These are phyloP conservation scores for Lepidurus apus DNA, from an alignment of 1,140 invertebrate genomes.

Conservation along the genomic window DNA sequence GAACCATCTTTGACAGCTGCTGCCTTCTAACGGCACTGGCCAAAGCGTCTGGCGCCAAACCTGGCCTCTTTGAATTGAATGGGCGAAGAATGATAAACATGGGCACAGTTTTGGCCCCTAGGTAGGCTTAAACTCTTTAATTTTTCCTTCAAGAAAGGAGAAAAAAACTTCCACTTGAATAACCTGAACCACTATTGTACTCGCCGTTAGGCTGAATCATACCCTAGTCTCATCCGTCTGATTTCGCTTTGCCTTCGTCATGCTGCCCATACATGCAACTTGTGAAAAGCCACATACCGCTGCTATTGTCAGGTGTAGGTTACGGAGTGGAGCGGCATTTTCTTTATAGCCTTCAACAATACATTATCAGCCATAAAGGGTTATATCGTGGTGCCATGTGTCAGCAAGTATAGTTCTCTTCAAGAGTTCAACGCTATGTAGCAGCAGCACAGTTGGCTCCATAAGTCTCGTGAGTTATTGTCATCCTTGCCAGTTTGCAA, in stretches of 20 bases:
- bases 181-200: neutral
- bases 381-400: neutral
- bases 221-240: neutral
- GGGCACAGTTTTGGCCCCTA: neutral
- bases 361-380: neutral
- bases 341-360: conserved; percentile 2
- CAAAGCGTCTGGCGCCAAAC: neutral
- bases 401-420: conserved; percentile 19
- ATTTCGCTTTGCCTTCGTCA: neutral
- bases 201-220: neutral
- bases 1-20: neutral
- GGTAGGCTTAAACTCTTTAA: no score
- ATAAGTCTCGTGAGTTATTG: neutral
- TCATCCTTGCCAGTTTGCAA: neutral
- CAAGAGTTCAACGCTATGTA: neutral
- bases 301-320: conserved; percentile 8
- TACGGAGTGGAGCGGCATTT: neutral
- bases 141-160: no score
- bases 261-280: conserved; percentile 4
- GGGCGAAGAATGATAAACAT: neutral
- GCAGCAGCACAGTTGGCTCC: neutral
- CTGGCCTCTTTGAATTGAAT: neutral
- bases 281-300: neutral
- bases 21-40: neutral
- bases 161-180: neutral